Percentiles rank a stretch among this genome's conserved stretches.
phyloP scores from a whole-genome alignment of 1,140 invertebrate species.

The Acyrthosiphon pisum region DNA sequence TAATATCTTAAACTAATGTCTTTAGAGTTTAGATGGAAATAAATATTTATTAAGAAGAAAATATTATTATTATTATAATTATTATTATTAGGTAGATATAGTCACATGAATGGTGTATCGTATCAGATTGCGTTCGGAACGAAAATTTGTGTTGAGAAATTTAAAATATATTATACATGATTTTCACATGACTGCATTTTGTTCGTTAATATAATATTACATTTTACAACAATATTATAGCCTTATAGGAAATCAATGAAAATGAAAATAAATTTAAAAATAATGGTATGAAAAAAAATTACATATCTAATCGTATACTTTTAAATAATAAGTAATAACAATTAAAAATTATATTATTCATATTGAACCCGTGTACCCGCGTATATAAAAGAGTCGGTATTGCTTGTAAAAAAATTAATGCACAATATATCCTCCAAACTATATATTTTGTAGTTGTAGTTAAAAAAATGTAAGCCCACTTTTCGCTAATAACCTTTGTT shows the following conservation, averaged over 20 bases:
- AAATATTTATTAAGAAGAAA: background rate
- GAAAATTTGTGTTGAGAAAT: background rate
- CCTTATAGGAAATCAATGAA: background rate
- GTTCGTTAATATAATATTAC: background rate
- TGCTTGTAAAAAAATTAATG: background rate
- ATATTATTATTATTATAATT: background rate
- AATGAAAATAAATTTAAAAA: background rate
- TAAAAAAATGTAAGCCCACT: no score
- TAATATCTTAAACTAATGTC: background rate
- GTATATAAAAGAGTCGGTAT: no score
- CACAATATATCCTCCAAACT: background rate
- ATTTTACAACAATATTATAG: background rate
- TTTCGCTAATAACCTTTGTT: no score
- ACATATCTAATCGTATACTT: background rate
- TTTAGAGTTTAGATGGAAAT: background rate
- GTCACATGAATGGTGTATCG: background rate
- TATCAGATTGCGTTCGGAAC: background rate
- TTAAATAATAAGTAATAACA: background rate
- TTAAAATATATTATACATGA: background rate
- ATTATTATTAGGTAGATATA: background rate
- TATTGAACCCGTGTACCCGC: background rate
- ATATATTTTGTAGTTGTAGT: background rate
- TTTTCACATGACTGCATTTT: background rate
- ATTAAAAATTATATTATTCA: no score
- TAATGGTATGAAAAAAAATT: background rate